These are phyloP conservation scores for Eulemur rubriventer DNA, from an alignment of 2,797 vertebrate species.

Conservation along the genomic window DNA sequence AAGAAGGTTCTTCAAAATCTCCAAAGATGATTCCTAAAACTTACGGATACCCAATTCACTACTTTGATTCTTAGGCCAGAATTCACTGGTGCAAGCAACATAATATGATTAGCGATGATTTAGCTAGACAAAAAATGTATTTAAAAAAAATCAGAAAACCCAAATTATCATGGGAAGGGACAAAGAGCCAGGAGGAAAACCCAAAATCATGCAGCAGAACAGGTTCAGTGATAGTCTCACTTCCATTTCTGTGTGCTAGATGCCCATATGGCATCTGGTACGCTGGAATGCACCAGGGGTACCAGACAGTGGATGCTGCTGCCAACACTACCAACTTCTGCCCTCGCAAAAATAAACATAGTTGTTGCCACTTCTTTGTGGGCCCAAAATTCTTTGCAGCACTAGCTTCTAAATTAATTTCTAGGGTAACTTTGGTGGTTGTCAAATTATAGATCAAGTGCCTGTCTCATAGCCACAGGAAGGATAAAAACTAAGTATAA, in stretches of 20 bases:
- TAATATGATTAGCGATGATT: neutral
- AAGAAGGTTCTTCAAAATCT: neutral
- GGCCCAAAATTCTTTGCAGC: neutral
- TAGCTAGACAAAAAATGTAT: neutral
- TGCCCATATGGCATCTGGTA: neutral
- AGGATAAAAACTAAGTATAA: neutral
- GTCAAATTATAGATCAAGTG: neutral
- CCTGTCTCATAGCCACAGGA: neutral
- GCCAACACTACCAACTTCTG: neutral
- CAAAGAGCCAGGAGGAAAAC: neutral
- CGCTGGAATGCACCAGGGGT: accelerated
- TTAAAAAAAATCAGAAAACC: neutral
- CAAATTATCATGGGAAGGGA: neutral
- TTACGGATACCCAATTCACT: neutral
- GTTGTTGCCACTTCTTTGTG: neutral
- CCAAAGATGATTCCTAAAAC: neutral
- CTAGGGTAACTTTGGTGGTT: neutral
- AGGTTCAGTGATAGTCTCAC: neutral
- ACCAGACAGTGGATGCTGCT: neutral
- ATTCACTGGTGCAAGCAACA: neutral
- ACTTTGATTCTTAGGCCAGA: neutral
- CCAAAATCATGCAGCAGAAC: neutral
- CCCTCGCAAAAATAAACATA: neutral
- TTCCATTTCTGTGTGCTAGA: neutral
- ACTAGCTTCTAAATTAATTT: neutral